These are phyloP conservation scores for Xiphophorus maculatus DNA, from an alignment of 2,113 vertebrate species.

Conservation along the genomic window DNA sequence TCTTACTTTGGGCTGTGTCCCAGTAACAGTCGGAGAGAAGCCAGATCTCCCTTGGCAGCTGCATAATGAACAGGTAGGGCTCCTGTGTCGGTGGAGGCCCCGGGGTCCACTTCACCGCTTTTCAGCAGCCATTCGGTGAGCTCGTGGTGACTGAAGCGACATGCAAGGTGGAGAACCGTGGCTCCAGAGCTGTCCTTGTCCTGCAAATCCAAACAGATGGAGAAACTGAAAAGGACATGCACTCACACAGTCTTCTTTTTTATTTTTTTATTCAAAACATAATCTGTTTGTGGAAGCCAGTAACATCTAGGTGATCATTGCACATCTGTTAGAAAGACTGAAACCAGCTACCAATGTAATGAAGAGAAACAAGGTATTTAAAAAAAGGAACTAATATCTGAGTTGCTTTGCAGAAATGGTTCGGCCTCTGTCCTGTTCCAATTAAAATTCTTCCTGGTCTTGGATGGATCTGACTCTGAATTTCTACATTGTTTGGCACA, in stretches of 20 bases:
- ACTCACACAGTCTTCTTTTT: background rate
- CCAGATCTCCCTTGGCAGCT: slow-evolving; percentile 96
- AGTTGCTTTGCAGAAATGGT: background rate
- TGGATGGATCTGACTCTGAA: background rate
- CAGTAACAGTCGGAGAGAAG: slow-evolving; percentile 89
- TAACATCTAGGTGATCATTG: background rate
- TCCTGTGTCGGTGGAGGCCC: slow-evolving; percentile 87
- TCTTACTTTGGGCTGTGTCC: slow-evolving; percentile 90
- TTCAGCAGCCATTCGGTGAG: slow-evolving; percentile 92
- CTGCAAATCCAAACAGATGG: slow-evolving; percentile 71
- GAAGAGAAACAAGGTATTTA: background rate
- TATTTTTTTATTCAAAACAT: background rate
- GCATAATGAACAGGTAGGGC: slow-evolving; percentile 94
- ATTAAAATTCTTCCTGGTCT: background rate
- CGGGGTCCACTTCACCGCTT: slow-evolving; percentile 85
- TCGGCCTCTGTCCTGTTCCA: background rate
- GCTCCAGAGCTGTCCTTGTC: slow-evolving; percentile 93
- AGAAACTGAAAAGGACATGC: background rate
- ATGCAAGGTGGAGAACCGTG: slow-evolving; percentile 93
- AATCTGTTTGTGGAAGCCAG: background rate
- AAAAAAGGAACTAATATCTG: background rate
- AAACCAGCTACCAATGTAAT: too few species aligned
- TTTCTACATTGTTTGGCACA: background rate
- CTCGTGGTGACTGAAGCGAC: slow-evolving; percentile 94
- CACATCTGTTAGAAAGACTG: background rate